Evolutionary conservation across 2,113 vertebrate species (phyloP), one percentile per base, ranked within the genome.

Genomic region (Rousettus leschenaultii): DNA sequence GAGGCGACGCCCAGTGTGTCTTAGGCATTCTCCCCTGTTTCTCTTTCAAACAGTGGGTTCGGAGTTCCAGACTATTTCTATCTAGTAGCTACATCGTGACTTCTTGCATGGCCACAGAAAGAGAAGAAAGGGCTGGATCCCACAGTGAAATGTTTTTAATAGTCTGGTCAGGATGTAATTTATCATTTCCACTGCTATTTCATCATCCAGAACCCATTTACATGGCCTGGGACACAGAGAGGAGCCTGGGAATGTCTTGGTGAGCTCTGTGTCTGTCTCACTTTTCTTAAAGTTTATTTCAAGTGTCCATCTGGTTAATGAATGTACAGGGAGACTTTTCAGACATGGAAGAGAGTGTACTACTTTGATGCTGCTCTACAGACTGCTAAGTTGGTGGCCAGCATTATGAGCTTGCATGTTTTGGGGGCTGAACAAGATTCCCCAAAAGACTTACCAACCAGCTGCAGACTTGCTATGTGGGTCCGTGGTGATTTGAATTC

Each of bases 401-500:
- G 26, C 35, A 35, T 93, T 78, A 84, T 5, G 82, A 88, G 57
- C 14, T 40, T 83, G 16, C 14, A 21, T 86, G 45, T 43, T 80
- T 91, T 61, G 0, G 22, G 24, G 5, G 1, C 15, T n/a, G 55
- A 86, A 78, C 5, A 53, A 82, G 40, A 68, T 80, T 85, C 18
- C 40, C 59, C 7, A 45, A 73, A 71, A n/a, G 59, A 66, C 30
- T 96, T 91, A 51, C 11, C 61, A 82, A 48, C 7, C 28, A 92
- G 19, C 45, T 89, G 18, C 40, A 51, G 51, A 40, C 61, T n/a
- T 65, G 57, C 12, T 85, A 5, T 43, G 40, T 66, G 35, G 21
- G 70, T 63, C 33, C 61, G 63, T 7, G 78, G 70, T 65, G 86
- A 96, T 94, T 83, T 96, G 70, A 91, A 95, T 91, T 74, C 73